Base-by-base conservation (phyloP, 1,140 invertebrate species). In the Asobara japonica region DNA sequence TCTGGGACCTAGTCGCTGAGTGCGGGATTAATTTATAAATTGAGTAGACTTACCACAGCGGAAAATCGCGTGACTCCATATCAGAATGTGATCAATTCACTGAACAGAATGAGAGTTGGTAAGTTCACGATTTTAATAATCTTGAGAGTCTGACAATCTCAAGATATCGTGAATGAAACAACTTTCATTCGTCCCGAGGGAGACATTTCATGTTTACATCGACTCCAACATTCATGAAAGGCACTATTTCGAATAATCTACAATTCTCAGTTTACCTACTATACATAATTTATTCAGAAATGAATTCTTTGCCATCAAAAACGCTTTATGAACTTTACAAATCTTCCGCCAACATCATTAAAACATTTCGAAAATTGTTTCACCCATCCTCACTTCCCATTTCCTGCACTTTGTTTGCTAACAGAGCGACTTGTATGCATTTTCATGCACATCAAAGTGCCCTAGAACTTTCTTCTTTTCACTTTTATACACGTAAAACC, bases 381-480 rank as follows among this genome's bases (percentile, higher is more conserved):
- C 4, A 25, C 22, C 20, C 51, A 25, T 10, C 22, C 51, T 11
- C 31, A 6, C 5, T 6, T 6, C 5, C 31, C 25, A 56, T 56
- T 27, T 56, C 51, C 51, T 18, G 51, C 22, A 56, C 51, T 56
- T 56, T 56, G 51, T 56, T 56, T 56, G 20, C 18, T 10, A 18
- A 25, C 20, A 25, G 51, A 56, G n/a, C n/a, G 51, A 25, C 51
- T 56, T 18, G 51, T 56, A 56, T 25, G 22, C 22, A 56, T 56
- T 56, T 56, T 27, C 51, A 56, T 25, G 51, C 25, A 56, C 51
- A 56, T 56, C 51, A 56, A 56, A 56, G 51, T 56, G 51, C 51
- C 25, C 25, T 56, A 56, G 20, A 67, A 67, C 65, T 67, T 67
- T 67, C 65, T 67, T 67, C 33, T 67, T 45, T n/a, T 45, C 20